Conservation (phyloP, 2,113 vertebrate species). For the Morphnarchus princeps region DNA sequence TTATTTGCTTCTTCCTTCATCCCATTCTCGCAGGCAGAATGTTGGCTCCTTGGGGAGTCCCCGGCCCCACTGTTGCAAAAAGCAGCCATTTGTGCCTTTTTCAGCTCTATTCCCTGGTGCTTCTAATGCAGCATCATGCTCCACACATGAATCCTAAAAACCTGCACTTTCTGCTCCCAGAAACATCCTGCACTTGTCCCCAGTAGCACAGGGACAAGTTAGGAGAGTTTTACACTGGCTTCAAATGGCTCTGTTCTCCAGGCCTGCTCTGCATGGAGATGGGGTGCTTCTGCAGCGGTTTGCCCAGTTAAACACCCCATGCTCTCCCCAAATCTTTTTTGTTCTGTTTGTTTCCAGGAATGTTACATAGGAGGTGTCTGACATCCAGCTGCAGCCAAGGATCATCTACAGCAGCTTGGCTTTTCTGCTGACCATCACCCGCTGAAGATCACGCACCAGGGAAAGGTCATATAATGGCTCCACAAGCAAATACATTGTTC, state of each 20-base stretch:
- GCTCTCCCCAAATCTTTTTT: neutral
- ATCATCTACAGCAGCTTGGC: neutral
- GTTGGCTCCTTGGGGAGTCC: neutral
- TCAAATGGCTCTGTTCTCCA: neutral
- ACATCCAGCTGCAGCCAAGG: neutral
- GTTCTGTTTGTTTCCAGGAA: neutral
- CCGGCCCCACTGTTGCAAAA: neutral
- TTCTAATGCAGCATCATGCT: neutral
- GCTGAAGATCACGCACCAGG: neutral
- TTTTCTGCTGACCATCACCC: neutral
- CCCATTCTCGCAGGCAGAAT: neutral
- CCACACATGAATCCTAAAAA: neutral
- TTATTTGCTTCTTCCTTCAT: conserved; percentile 12
- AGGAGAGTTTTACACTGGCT: neutral
- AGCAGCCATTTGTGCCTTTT: neutral
- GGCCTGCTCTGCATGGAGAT: neutral
- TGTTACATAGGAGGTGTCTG: neutral
- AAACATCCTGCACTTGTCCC: neutral
- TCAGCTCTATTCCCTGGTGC: rapidly evolving
- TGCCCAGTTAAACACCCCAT: neutral
- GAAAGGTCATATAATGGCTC: neutral
- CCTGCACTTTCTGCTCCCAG: neutral
- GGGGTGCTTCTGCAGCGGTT: neutral
- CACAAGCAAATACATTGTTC: neutral
- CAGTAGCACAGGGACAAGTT: neutral